Conservation (phyloP, 2,888 invertebrate species). For the Serrognathus titanus region DNA sequence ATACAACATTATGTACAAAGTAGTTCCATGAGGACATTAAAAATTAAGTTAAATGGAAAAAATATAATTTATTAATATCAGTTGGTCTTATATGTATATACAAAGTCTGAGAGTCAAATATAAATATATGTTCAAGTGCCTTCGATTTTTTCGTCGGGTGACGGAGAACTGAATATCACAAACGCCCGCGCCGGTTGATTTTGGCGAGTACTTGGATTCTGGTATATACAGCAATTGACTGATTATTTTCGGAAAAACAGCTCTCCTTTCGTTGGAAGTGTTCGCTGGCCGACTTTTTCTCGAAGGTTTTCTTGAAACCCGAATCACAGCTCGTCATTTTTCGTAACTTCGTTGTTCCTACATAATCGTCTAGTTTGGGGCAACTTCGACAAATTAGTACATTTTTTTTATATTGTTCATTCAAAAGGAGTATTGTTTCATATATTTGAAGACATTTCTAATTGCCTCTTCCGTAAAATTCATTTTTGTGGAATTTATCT, state of each 20-base stretch:
- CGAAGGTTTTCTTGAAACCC: conserved; percentile 8
- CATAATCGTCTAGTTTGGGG: conserved; percentile 25
- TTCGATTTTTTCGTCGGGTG: conserved; percentile 30
- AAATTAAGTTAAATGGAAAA: not conserved
- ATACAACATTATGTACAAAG: not conserved
- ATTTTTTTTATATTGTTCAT: too few species aligned
- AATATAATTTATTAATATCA: conserved; percentile 7
- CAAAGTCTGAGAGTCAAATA: conserved; percentile 18
- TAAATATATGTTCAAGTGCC: conserved; percentile 24
- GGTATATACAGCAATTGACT: conserved; percentile 16
- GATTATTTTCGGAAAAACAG: not conserved
- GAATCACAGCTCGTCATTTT: conserved; percentile 29
- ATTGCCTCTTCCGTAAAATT: too few species aligned
- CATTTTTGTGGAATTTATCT: too few species aligned
- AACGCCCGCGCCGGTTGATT: not conserved
- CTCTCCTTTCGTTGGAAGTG: not conserved
- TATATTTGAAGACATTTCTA: too few species aligned
- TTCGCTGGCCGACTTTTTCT: conserved; percentile 8
- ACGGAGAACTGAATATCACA: conserved; percentile 32
- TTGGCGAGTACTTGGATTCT: not conserved
- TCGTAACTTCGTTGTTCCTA: conserved; percentile 21
- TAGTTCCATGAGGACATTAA: not conserved
- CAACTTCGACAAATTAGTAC: conserved; percentile 30
- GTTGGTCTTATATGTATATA: conserved; percentile 7
- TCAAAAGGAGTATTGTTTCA: too few species aligned